phyloP scores from a whole-genome alignment of 2,797 vertebrate genomes.

The Sebastes iracundus region DNA sequence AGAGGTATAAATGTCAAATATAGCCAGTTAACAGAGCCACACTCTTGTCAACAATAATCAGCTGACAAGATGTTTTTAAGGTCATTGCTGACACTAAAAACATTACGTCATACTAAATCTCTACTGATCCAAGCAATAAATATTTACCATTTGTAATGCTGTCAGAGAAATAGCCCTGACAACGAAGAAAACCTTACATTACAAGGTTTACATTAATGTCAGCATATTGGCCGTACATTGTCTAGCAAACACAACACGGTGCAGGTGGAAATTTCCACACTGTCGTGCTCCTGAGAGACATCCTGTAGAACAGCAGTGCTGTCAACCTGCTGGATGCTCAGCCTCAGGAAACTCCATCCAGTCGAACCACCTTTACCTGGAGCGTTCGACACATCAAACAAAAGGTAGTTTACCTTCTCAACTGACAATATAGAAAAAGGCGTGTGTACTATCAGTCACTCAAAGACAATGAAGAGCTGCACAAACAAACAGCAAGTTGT shows the following conservation, averaged over 20 bases:
- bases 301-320: not conserved
- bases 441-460: not conserved
- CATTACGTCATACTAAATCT: slow-evolving; percentile 1
- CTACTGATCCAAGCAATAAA: slow-evolving; percentile 1
- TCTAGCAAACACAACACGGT: not conserved
- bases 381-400: not conserved
- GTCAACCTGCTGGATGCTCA: not conserved
- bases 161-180: not conserved
- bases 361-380: not conserved
- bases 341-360: not conserved
- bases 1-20: not conserved
- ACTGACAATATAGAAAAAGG: not conserved
- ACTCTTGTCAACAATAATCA: not conserved
- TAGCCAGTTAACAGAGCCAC: not conserved
- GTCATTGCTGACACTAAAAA: slow-evolving; percentile 22
- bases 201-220: not conserved
- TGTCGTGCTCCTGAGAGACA: not conserved
- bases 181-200: not conserved
- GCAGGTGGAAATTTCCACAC: slow-evolving; percentile 18
- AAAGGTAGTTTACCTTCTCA: not conserved
- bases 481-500: slow-evolving; percentile 13
- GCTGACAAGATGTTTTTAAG: not conserved
- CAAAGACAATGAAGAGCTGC: slow-evolving; percentile 6
- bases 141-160: not conserved
- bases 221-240: not conserved